phyloP scores from a whole-genome alignment of 2,113 vertebrate genomes.

The Oxygymnocypris stewartii region DNA sequence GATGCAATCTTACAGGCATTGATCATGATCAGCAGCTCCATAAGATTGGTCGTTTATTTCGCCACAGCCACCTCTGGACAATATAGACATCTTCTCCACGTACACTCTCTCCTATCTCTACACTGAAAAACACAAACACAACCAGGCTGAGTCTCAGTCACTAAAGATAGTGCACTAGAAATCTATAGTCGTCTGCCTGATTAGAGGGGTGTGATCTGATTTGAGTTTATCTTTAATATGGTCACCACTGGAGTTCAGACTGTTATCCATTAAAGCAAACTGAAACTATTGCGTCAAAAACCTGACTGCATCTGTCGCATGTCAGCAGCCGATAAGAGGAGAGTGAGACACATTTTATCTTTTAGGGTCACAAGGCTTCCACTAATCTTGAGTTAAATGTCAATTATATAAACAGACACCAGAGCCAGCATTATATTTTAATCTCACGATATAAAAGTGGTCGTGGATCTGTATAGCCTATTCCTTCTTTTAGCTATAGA shows the following conservation, averaged over 20 bases:
- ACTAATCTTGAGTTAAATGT: slow-evolving; percentile 23
- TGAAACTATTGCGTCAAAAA: neutral
- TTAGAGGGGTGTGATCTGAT: neutral
- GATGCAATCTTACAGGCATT: slow-evolving; percentile 90
- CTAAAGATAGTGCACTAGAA: neutral
- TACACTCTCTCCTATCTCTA: slow-evolving; percentile 87
- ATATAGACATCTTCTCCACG: slow-evolving; percentile 89
- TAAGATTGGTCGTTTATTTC: slow-evolving; percentile 89
- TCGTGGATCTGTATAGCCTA: neutral
- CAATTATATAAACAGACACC: slow-evolving; percentile 26
- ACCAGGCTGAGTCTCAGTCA: neutral
- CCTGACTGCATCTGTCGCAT: neutral
- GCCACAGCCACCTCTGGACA: slow-evolving; percentile 86
- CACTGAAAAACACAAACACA: slow-evolving; percentile 66
- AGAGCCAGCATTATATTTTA: slow-evolving; percentile 19
- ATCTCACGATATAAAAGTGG: neutral
- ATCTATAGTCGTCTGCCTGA: slow-evolving; percentile 1
- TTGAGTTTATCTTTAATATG: neutral
- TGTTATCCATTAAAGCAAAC: neutral
- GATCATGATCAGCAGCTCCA: slow-evolving; percentile 91
- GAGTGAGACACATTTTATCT: slow-evolving; percentile 7
- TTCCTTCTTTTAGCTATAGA: neutral
- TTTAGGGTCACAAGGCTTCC: neutral
- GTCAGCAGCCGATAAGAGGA: neutral
- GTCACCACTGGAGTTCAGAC: neutral